Percentiles rank a stretch among this genome's conserved stretches.
Conservation (phyloP, 2,797 vertebrate genomes). For the Chloroceryle inda region DNA sequence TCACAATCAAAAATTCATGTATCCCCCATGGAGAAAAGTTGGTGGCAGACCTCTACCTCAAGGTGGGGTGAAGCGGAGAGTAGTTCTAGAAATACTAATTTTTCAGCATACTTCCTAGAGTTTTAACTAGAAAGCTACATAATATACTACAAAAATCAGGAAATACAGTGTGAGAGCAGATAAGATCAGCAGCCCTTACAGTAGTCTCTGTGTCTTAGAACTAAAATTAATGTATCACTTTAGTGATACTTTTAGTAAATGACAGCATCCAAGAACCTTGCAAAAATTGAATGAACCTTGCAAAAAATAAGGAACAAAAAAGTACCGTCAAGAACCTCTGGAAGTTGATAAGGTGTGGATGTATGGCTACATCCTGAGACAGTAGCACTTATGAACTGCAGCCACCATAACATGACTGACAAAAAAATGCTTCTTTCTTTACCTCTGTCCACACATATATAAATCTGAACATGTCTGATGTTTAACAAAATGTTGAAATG, state of each 20-base stretch:
- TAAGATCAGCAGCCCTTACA: background rate
- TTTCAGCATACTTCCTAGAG: background rate
- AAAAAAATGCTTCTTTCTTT: background rate
- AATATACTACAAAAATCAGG: background rate
- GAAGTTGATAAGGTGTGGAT: background rate
- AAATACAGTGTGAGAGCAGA: background rate
- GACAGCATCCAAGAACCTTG: background rate
- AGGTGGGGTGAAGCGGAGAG: background rate
- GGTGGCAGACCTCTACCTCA: background rate
- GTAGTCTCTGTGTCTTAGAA: background rate
- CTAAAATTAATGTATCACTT: background rate
- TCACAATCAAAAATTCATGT: background rate
- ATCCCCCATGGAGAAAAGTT: background rate
- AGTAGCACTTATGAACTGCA: background rate
- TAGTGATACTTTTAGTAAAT: background rate
- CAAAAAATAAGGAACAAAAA: background rate
- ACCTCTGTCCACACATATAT: fast-evolving
- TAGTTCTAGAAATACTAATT: background rate
- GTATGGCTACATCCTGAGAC: background rate
- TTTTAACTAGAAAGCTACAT: background rate
- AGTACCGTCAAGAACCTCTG: background rate
- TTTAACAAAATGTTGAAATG: background rate
- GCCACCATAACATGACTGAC: background rate
- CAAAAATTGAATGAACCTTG: background rate
- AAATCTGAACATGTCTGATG: background rate